phyloP scores from a whole-genome alignment of 2,888 invertebrate species.

The Nomada hirtipes region DNA sequence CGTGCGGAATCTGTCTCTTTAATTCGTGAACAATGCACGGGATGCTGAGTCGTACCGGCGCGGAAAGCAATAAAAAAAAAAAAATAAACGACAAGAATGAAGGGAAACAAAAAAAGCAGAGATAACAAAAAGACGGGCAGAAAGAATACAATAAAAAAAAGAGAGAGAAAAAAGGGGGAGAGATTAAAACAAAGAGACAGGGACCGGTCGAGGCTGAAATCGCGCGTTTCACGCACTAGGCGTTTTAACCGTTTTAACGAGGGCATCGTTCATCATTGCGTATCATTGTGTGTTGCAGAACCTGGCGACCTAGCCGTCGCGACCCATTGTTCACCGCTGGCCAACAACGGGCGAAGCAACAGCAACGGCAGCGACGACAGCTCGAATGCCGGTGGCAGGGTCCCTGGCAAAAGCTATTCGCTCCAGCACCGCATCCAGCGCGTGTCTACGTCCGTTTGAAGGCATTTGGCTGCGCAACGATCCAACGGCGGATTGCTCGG shows the following conservation, averaged over 20 bases:
- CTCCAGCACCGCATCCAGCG: conserved; percentile 54
- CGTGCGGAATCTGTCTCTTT: conserved; percentile 41
- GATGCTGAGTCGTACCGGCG: conserved; percentile 14
- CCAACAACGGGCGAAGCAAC: conserved; percentile 60
- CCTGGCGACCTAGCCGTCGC: conserved; percentile 82
- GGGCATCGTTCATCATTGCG: conserved; percentile 62
- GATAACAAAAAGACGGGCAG: neutral
- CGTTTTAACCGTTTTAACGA: conserved; percentile 73
- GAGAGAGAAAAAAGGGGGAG: neutral
- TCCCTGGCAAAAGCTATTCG: conserved; percentile 63
- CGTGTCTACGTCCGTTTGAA: conserved; percentile 53
- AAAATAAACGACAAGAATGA: conserved; percentile 6
- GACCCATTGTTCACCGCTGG: conserved; percentile 72
- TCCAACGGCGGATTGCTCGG: conserved; percentile 62
- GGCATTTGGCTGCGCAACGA: conserved; percentile 63
- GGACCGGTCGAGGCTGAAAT: conserved; percentile 41
- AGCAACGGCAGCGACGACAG: conserved; percentile 42
- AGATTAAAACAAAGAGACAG: conserved; percentile 9
- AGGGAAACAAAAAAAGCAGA: neutral
- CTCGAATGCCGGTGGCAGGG: conserved; percentile 48
- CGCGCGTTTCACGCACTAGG: conserved; percentile 57
- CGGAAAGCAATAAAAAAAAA: neutral
- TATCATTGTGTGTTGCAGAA: conserved; percentile 79
- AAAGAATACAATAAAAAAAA: conserved; percentile 4
- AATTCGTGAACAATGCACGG: conserved; percentile 60